Evolutionary conservation across 2,113 vertebrate species (phyloP).

Genomic region (Tringa solitaria): DNA sequence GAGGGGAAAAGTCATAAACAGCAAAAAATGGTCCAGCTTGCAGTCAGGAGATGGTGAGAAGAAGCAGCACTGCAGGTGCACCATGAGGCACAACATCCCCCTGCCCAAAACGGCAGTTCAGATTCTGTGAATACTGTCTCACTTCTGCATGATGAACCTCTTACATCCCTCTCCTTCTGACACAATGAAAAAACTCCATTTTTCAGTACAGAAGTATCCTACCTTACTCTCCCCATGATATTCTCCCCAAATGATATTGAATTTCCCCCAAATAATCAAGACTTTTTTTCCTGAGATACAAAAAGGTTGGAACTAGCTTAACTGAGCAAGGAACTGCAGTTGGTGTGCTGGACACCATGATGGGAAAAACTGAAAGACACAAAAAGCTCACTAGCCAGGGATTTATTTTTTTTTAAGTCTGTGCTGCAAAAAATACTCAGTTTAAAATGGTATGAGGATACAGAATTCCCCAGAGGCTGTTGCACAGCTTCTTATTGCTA

Average conservation of each 20-base stretch:
- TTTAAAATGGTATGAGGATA: neutral
- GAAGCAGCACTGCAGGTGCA: neutral
- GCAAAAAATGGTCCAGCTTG: neutral
- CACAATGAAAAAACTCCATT: accelerated
- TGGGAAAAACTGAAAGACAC: neutral
- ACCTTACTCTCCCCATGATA: neutral
- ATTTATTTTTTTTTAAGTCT: neutral
- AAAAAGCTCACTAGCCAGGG: neutral
- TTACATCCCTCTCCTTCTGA: neutral
- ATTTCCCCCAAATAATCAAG: neutral
- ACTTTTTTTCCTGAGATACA: neutral
- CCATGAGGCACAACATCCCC: neutral
- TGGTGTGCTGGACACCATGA: neutral
- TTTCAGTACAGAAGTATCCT: neutral
- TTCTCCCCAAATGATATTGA: neutral
- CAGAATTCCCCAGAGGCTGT: neutral
- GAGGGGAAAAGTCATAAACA: neutral
- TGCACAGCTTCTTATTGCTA: neutral
- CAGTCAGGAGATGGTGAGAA: neutral
- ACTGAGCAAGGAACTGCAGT: neutral
- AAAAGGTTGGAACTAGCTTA: neutral
- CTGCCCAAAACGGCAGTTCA: neutral
- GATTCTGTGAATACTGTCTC: neutral
- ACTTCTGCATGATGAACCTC: neutral
- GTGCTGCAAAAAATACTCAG: neutral